Evolutionary conservation across 1,140 invertebrate species (phyloP), one percentile per base, ranked within the genome.

Genomic region (Calliphora vicina): DNA sequence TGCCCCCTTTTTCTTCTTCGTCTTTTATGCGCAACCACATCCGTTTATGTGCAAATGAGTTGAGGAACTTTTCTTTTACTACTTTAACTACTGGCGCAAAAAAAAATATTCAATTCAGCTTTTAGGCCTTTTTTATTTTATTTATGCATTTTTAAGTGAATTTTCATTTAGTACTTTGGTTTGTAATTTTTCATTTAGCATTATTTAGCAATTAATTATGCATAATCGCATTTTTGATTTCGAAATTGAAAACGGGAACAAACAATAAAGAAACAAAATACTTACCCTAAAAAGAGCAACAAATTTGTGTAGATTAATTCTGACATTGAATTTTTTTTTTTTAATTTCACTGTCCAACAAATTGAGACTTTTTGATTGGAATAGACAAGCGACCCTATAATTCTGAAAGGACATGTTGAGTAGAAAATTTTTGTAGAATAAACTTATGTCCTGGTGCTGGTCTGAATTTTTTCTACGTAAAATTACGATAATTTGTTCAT

Each of bases 181-280:
- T 72, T 80, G 57, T 50, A 27, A 13, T 82, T 82, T 82, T 50
- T 29, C 74, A 74, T 80, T 83, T 80, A 78, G 78, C 82, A 83
- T 83, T 83, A 83, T 80, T 80, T 83, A 57, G 50, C 82, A 42
- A 83, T 83, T 83, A 83, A 83, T 83, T 83, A 83, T 45, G 74
- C 42, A 20, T 78, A 20, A 25, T 35, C 35, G 35, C 35, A 50
- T 50, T 50, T 50, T 12, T 17, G 45, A 50, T 50, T 50, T 50
- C 10, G 20, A 23, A 27, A 25, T 50, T 6, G 20, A 23, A 27
- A 25, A 27, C n/a, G 20, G 12, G n/a, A 23, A 50, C 45, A 50
- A 26, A 0, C 5, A 72, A 25, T 23, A 10, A 5, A 35, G 10
- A 35, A 35, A 35, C n/a, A n/a, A 35, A 35, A 35, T 8, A 35